phyloP scores from a whole-genome alignment of 1,140 invertebrate genomes.

The Tribolium madens region DNA sequence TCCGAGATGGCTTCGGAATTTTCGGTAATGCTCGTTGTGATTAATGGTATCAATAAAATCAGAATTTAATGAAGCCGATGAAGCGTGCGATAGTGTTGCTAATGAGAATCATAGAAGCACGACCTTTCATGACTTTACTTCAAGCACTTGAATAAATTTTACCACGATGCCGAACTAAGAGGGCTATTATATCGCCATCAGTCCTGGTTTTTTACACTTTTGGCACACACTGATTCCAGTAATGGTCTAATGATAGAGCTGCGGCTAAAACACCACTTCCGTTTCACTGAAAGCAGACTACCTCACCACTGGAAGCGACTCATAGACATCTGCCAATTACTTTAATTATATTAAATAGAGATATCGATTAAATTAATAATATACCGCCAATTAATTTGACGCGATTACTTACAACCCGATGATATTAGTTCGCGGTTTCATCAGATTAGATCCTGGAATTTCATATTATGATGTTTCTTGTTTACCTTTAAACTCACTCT shows the following conservation, averaged over 20 bases:
- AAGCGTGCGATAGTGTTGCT: slow-evolving; percentile 44
- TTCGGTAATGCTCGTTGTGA: slow-evolving; percentile 41
- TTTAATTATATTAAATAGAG: not conserved
- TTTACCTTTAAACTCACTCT: no score
- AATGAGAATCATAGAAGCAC: slow-evolving; percentile 37
- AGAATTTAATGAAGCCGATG: slow-evolving; percentile 43
- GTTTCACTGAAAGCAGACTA: not conserved
- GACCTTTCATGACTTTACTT: not conserved
- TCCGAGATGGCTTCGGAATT: slow-evolving; percentile 31
- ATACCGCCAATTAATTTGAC: not conserved
- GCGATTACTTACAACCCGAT: not conserved
- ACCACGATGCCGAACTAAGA: slow-evolving; percentile 9
- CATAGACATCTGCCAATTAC: slow-evolving; percentile 10
- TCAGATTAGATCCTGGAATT: no score
- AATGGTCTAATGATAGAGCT: slow-evolving; percentile 2
- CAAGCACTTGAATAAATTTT: slow-evolving; percentile 10
- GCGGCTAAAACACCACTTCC: not conserved
- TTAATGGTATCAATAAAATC: slow-evolving; percentile 48
- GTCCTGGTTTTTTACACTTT: not conserved
- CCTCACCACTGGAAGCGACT: not conserved
- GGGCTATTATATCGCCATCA: slow-evolving; percentile 28
- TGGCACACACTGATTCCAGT: not conserved
- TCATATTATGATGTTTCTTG: no score
- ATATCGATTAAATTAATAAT: not conserved
- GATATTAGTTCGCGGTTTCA: not conserved